A percentile compares a stretch with the other conserved stretches of the same genome.
These are phyloP conservation scores for Anthopleura xanthogrammica DNA, from an alignment of 92 coral and sea anemone species.

Conservation along the genomic window DNA sequence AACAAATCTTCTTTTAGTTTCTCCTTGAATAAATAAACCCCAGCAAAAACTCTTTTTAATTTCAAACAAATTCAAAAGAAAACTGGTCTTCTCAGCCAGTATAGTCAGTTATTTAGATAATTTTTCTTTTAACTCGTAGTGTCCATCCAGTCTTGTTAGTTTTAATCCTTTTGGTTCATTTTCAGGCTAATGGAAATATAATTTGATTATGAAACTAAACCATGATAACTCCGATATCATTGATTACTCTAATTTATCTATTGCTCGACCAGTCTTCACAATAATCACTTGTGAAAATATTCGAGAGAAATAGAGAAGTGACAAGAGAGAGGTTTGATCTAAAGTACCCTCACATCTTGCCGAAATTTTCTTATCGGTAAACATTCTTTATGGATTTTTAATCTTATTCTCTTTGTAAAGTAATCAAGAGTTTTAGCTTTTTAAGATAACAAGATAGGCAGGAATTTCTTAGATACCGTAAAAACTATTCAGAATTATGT, in stretches of 20 bases:
- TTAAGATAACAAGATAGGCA: slow-evolving; percentile 17
- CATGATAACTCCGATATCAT: slow-evolving; percentile 18
- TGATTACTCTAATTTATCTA: slow-evolving; percentile 17
- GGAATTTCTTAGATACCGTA: neutral
- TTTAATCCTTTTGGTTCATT: neutral
- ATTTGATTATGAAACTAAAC: slow-evolving; percentile 33
- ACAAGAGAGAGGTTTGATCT: slow-evolving; percentile 2
- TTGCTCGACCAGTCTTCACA: slow-evolving; percentile 30
- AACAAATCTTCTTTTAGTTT: slow-evolving; percentile 11
- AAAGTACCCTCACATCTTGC: slow-evolving; percentile 17
- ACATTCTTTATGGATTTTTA: slow-evolving; percentile 17
- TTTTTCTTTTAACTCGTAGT: neutral
- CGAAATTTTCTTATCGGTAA: neutral
- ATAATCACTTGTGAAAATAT: slow-evolving; percentile 26
- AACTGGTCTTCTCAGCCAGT: neutral
- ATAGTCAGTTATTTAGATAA: neutral
- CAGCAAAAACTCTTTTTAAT: neutral
- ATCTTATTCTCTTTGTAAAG: slow-evolving; percentile 11
- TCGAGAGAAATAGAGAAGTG: neutral
- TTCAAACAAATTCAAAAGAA: neutral
- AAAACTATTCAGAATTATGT: neutral
- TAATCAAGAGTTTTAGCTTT: slow-evolving; percentile 15
- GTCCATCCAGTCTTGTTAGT: slow-evolving; percentile 7
- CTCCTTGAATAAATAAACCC: neutral
- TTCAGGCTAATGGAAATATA: slow-evolving; percentile 22